Percentiles rank a stretch among this genome's conserved stretches.
Evolutionary conservation across 2,797 vertebrate genomes (phyloP).

Genomic region (Takifugu ocellatus): DNA sequence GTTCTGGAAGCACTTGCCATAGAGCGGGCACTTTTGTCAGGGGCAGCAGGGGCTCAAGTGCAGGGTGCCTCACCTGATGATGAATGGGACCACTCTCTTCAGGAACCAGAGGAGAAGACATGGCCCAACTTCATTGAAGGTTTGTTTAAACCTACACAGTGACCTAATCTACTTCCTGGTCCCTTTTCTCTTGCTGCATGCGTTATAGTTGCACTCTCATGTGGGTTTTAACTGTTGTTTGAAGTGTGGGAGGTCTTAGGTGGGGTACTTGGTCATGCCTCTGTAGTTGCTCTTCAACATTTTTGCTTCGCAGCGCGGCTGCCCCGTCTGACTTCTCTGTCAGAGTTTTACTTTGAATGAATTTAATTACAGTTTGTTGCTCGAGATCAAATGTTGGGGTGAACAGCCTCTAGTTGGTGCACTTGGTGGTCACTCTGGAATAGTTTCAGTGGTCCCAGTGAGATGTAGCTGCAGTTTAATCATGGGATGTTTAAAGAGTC

Average conservation of each 20-base stretch:
- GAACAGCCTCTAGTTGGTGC: conserved; percentile 15
- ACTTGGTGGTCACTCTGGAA: conserved; percentile 36
- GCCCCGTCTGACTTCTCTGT: conserved; percentile 4
- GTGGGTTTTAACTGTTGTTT: conserved; percentile 49
- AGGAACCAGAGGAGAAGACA: conserved; percentile 71
- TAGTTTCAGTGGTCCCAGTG: conserved; percentile 33
- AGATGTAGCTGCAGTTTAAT: conserved; percentile 52
- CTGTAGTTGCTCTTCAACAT: conserved; percentile 10
- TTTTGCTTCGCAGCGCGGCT: conserved; percentile 24
- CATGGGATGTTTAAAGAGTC: conserved; percentile 47
- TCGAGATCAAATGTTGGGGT: conserved; percentile 22
- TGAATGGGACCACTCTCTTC: conserved; percentile 77
- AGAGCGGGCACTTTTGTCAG: conserved; percentile 60
- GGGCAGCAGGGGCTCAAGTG: background rate
- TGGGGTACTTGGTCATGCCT: conserved; percentile 22
- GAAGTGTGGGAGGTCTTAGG: conserved; percentile 60
- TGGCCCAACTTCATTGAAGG: conserved; percentile 81
- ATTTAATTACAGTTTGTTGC: conserved; percentile 43
- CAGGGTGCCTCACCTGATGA: conserved; percentile 53
- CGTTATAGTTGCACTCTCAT: conserved; percentile 43
- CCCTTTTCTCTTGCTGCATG: conserved; percentile 27
- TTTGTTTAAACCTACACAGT: conserved; percentile 41
- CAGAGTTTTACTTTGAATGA: conserved; percentile 34
- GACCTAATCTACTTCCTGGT: conserved; percentile 47
- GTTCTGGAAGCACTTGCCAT: conserved; percentile 72